Conservation (phyloP, 2,888 invertebrate species). For the Nomada ferruginata region DNA sequence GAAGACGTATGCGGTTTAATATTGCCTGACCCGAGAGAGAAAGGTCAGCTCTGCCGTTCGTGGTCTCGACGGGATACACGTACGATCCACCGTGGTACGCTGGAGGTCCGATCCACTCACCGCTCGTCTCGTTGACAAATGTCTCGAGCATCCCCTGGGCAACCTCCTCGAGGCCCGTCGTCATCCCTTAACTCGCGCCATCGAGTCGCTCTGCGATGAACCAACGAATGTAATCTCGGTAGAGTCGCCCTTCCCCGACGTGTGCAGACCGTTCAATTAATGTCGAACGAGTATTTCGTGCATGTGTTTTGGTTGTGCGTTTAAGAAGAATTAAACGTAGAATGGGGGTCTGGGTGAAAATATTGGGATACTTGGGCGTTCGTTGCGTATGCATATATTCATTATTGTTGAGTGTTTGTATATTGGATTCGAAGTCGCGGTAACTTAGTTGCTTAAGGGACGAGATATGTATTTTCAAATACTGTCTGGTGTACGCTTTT, state of each 20-base stretch:
- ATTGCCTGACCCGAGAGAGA: constrained; percentile 74
- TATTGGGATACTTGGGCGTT: no score
- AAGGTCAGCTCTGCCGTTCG: constrained; percentile 69
- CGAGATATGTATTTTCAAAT: neutral
- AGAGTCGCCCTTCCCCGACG: constrained; percentile 72
- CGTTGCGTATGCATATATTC: no score
- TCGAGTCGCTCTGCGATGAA: constrained; percentile 32
- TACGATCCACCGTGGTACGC: constrained; percentile 65
- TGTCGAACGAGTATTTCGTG: constrained; percentile 62
- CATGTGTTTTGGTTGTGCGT: constrained; percentile 18
- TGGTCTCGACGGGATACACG: constrained; percentile 78
- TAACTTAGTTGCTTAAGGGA: neutral
- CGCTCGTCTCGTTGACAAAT: constrained; percentile 83
- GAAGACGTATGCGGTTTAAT: constrained; percentile 82
- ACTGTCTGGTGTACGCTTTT: neutral
- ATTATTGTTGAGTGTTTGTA: neutral
- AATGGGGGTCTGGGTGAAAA: no score
- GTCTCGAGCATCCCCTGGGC: constrained; percentile 81
- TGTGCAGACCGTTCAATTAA: constrained; percentile 78
- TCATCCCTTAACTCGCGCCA: constrained; percentile 74
- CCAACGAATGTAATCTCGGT: constrained; percentile 65
- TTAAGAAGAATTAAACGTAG: neutral
- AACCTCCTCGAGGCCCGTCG: constrained; percentile 62
- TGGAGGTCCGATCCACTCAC: constrained; percentile 78
- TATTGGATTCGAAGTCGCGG: neutral